A percentile compares a stretch with the other conserved stretches of the same genome.
Conservation (phyloP, 2,113 vertebrate species). For the Cromileptes altivelis region DNA sequence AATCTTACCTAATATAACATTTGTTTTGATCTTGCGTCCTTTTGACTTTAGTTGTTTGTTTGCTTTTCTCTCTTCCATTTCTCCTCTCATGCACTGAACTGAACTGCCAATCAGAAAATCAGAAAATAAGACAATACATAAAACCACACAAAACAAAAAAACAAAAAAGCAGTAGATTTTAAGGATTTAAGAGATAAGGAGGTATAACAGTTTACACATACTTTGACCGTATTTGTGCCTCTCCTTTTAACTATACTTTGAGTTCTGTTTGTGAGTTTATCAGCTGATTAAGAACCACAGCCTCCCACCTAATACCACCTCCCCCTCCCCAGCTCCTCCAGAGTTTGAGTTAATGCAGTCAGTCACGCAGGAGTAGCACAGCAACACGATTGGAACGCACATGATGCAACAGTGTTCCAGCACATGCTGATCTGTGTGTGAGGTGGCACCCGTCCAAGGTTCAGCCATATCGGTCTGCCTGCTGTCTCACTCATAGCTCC, state of each 20-base stretch:
- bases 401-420: slow-evolving; percentile 80
- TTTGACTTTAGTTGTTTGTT: too few relatives aligned
- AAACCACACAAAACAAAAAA: too few relatives aligned
- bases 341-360: slow-evolving; percentile 52
- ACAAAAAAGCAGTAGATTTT: too few relatives aligned
- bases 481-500: slow-evolving; percentile 33
- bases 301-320: slow-evolving; percentile 39
- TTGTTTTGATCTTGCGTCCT: too few relatives aligned
- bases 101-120: too few relatives aligned
- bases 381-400: slow-evolving; percentile 63
- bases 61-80: too few relatives aligned
- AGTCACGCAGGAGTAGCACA: slow-evolving; percentile 68
- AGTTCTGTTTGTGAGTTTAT: slow-evolving; percentile 63
- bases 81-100: too few relatives aligned
- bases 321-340: slow-evolving; percentile 41
- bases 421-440: slow-evolving; percentile 80
- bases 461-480: slow-evolving; percentile 42
- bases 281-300: slow-evolving; percentile 61
- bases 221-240: neutral
- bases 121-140: too few relatives aligned
- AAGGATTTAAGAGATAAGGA: too few relatives aligned
- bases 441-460: slow-evolving; percentile 75
- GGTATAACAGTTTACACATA: neutral
- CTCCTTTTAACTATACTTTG: slow-evolving; percentile 62
- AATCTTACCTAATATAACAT: too few relatives aligned